phyloP scores from a whole-genome alignment of 2,888 invertebrate species.

The Sceliomorpha sp. region DNA sequence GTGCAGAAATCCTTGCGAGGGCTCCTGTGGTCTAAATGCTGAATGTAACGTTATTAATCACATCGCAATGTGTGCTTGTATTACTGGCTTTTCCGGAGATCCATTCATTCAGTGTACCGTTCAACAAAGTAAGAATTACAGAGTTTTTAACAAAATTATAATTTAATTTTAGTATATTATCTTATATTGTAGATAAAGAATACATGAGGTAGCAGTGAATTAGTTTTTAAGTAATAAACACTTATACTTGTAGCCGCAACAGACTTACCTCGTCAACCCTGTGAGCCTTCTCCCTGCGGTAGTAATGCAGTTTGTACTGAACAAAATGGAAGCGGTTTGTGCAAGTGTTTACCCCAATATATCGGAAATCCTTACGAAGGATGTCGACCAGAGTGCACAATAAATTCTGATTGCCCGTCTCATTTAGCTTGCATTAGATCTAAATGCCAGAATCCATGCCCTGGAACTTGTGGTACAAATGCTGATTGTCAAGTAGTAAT shows the following conservation, averaged over 20 bases:
- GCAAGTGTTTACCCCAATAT: constrained; percentile 81
- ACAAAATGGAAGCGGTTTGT: constrained; percentile 81
- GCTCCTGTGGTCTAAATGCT: constrained; percentile 73
- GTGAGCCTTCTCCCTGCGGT: constrained; percentile 89
- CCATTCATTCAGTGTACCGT: constrained; percentile 68
- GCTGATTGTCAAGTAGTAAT: constrained; percentile 85
- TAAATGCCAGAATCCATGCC: constrained; percentile 86
- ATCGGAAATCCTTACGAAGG: constrained; percentile 80
- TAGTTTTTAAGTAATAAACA: not conserved
- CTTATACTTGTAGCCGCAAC: constrained; percentile 16
- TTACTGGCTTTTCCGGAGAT: constrained; percentile 76
- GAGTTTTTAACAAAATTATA: not conserved
- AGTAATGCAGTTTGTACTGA: constrained; percentile 86
- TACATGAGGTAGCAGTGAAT: too few species aligned
- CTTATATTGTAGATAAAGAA: too few species aligned
- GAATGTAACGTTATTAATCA: constrained; percentile 73
- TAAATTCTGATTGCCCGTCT: constrained; percentile 81
- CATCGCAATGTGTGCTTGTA: constrained; percentile 77
- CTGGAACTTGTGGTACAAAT: constrained; percentile 86
- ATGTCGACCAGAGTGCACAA: constrained; percentile 81
- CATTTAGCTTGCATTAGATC: constrained; percentile 84
- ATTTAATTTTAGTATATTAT: too few species aligned
- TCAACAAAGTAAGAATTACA: constrained; percentile 61
- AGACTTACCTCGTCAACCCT: constrained; percentile 81
- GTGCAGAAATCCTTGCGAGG: constrained; percentile 75